Evolutionary conservation across 2,888 invertebrate genomes (phyloP), one percentile per base, ranked within the genome.

Genomic region (Anodontia alba): DNA sequence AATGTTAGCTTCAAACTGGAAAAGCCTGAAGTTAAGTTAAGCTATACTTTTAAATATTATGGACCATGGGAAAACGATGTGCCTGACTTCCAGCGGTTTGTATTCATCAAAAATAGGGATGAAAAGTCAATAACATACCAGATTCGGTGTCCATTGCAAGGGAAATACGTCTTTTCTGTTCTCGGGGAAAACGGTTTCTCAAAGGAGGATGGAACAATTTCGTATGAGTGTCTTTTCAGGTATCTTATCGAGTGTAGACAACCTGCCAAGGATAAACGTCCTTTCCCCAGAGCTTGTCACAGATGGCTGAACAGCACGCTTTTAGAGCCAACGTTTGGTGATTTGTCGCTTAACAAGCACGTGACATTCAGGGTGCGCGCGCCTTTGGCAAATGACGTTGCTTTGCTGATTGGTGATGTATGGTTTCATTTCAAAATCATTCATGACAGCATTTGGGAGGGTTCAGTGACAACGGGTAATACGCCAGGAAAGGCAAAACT

Each of bases 161-260:
- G 93, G 1, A 92, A 93, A 77, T 94, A 93, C 82, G 91, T 93
- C 1, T 92, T 93, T 73, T 90, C 91, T 0, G 86, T 93, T n/a
- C 93, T 91, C 73, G 92, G 91, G 17, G 89, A 87, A 77, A 75
- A 78, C 33, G 67, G 75, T 38, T 86, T 87, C 5, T 87, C 90
- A 17, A 85, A 83, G 3, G 87, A 87, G 23, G 88, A 89, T 33
- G 87, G 84, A 51, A 83, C 80, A 33, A 76, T 78, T 8, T 86
- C 89, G 0, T 89, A 89, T 67, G 92, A 92, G 73, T 92, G 92
- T 80, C 84, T 92, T n/a, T 93, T 91, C 76, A 84, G 92, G 38
- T 93, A 92, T 74, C 85, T 93, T 38, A 89, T 93, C n/a, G 92
- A 93, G 77, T 91, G 92, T 76, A 90, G 91, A 68, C 90, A 90